Conservation (phyloP, 2,113 vertebrate species). For the Micronisus gabar region DNA sequence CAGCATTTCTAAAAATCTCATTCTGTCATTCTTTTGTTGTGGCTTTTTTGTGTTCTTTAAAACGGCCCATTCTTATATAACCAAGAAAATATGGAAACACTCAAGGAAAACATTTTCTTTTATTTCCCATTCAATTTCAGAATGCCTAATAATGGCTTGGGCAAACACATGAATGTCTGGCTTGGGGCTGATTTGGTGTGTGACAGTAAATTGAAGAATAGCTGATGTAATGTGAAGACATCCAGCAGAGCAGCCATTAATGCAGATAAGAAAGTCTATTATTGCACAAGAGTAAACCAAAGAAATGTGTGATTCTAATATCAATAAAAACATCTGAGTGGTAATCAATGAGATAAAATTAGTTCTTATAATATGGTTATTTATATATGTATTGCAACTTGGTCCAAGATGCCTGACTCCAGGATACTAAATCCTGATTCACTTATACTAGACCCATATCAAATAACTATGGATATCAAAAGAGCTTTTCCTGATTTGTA, state of each 20-base stretch:
- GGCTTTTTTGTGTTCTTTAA: not conserved
- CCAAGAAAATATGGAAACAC: not conserved
- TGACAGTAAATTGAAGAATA: conserved; percentile 28
- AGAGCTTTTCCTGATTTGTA: not conserved
- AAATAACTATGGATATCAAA: not conserved
- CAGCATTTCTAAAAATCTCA: not conserved
- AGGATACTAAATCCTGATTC: not conserved
- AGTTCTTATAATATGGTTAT: not conserved
- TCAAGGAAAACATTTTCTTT: not conserved
- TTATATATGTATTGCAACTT: not conserved
- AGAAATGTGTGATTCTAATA: not conserved
- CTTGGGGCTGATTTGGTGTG: not conserved
- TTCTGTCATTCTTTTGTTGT: not conserved
- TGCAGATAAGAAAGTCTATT: not conserved
- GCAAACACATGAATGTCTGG: not conserved
- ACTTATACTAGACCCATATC: not conserved
- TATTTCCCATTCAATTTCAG: not conserved
- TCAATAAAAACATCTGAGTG: not conserved
- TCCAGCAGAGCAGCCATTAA: not conserved
- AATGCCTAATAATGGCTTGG: not conserved
- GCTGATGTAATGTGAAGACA: not conserved
- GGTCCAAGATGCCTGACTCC: not conserved
- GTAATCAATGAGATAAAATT: not conserved
- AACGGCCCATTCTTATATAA: not conserved
- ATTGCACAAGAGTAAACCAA: not conserved